Evolutionary conservation across 2,113 vertebrate species (phyloP), one percentile per base, ranked within the genome.

Genomic region (Lasiurus borealis): DNA sequence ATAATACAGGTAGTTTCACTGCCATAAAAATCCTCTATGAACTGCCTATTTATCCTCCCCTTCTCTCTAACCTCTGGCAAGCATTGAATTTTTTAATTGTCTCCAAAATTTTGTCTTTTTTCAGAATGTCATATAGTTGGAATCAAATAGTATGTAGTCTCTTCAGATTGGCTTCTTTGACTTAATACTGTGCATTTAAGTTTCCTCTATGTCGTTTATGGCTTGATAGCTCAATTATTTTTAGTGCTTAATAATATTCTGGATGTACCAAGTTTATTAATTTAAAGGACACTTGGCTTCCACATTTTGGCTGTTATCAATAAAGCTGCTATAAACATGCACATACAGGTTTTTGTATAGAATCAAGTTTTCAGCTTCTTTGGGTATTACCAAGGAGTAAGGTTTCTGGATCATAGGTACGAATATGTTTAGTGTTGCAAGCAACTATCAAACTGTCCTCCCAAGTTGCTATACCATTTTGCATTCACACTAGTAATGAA

Each of bases 101-200:
- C n/a, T 80, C 34, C 36, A 21, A 86, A 69, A 36, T 40, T 48
- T 86, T 48, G 6, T 6, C 68, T 92, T 73, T 73, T 95, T 46
- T 6, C 16, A 86, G 19, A 72, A 46, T 62, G 19, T 85, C 12
- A 48, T 69, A 34, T 13, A 69, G 50, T 36, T 86, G 19, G 48
- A 80, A 73, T 85, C 40, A 52, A 2, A 25, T 1, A 68, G 14
- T 25, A 34, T 19, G 4, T 15, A 78, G 19, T 3, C 21, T 86
- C 81, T 93, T 82, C 23, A 87, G 5, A 69, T 69, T 59, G 59
- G 13, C 6, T 84, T 89, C 15, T 84, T 92, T 95, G 19, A 85
- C 19, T 85, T 59, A 54, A 2, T 54, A 86, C 21, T 57, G 83
- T 31, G 29, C 5, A 84, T 16, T 40, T 73, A 50, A n/a, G 1